A percentile compares a stretch with the other conserved stretches of the same genome.
These are phyloP conservation scores for Hypotaenidia okinawae DNA, from an alignment of 2,797 vertebrate genomes.

Conservation along the genomic window DNA sequence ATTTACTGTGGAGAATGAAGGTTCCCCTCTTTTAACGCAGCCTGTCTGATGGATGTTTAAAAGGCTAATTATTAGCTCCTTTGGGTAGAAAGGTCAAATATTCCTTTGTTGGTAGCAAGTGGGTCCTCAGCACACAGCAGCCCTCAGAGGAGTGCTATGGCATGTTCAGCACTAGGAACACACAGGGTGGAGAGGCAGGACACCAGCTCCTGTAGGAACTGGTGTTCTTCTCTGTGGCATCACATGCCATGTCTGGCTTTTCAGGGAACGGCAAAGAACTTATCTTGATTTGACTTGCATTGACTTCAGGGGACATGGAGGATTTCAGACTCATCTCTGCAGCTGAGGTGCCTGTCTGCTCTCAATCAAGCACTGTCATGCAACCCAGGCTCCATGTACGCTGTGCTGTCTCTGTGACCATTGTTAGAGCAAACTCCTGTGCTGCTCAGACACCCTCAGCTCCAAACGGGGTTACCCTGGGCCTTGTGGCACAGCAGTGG, in stretches of 20 bases:
- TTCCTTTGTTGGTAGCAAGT: background rate
- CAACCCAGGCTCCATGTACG: rapidly evolving
- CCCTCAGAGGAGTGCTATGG: rapidly evolving
- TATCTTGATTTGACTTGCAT: background rate
- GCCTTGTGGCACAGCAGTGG: background rate
- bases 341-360: background rate
- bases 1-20: conserved; percentile 1
- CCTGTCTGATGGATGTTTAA: background rate
- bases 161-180: rapidly evolving
- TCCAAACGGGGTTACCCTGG: background rate
- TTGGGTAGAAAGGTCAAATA: background rate
- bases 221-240: background rate
- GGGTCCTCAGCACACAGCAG: background rate
- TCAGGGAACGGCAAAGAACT: background rate
- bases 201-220: background rate
- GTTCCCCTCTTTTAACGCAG: background rate
- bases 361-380: background rate
- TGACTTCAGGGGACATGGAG: background rate
- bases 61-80: background rate
- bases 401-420: background rate
- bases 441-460: background rate
- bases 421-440: background rate
- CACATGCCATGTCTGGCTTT: background rate
- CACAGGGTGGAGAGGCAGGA: background rate
- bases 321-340: conserved; percentile 6